Base-by-base conservation (phyloP, 2,888 invertebrate genomes). In the Pollenia angustigena region DNA sequence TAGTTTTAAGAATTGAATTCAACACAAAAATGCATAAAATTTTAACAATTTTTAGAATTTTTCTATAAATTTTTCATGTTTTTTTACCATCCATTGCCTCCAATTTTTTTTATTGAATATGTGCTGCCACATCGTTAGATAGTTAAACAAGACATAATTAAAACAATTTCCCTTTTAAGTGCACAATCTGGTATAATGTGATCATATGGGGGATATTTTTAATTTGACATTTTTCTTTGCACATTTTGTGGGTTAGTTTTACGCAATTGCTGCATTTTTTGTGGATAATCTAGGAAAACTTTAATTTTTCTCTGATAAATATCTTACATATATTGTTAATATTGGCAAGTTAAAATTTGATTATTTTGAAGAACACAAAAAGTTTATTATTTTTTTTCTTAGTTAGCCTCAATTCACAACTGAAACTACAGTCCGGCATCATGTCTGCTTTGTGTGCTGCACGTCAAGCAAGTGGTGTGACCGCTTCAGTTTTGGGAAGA, bases 171-270 rank as follows among this genome's bases (percentile, higher is more conserved):
- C 85, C 62, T 76, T 69, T 46, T 52, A 4, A 16, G 42, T 9
- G 1, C n/a, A 56, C 14, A 62, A 10, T 87, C 69, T 68, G 83
- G 80, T 50, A 52, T 62, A 8, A 72, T 12, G 14, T n/a, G 0
- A 68, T 54, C 52, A 64, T 79, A 66, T 66, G 62, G 48, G 23
- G 58, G 68, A 81, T 81, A 85, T 87, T 85, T 85, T 60, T 80
- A 40, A 58, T 88, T 80, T 89, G 89, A 88, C 89, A 85, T 88
- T 88, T 84, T 78, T 75, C 82, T 88, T 75, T 64, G 56, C 62
- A 79, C 81, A 54, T 74, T 88, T 90, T 90, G 88, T 87, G 89
- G 89, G 90, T 90, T 90, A 91, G 93, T 92, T 92, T 92, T 92
- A 92, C 92, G 92, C 92, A 92, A 92, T 91, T 92, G 88, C 74